These are phyloP conservation scores for Ridgeia piscesae DNA, from an alignment of 1,140 invertebrate species.

Conservation along the genomic window DNA sequence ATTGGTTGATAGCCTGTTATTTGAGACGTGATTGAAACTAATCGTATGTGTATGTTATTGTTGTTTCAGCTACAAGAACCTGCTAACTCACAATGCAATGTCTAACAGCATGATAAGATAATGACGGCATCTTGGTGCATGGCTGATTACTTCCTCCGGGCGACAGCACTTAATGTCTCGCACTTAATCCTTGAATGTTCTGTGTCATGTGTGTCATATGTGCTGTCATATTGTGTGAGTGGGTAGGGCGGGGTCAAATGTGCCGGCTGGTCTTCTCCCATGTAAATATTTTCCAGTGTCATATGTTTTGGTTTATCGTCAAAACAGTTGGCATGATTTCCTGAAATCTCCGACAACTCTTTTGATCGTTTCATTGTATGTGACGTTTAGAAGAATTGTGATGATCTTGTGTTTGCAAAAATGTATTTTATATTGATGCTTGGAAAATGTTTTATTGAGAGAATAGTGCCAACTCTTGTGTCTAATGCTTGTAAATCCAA, in stretches of 20 bases:
- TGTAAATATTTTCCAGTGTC: not conserved
- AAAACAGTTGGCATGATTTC: not conserved
- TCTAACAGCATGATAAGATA: not conserved
- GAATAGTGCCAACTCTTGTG: not conserved
- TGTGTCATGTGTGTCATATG: not conserved
- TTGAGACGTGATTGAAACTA: not conserved
- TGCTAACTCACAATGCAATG: slow-evolving; percentile 5
- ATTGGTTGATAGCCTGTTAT: not conserved
- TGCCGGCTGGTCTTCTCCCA: not conserved
- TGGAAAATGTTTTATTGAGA: not conserved
- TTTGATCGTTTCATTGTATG: not conserved
- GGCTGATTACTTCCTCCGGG: not conserved
- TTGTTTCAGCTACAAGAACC: not conserved
- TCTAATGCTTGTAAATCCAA: slow-evolving; percentile 6
- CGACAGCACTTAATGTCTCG: not conserved
- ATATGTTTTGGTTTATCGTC: not conserved
- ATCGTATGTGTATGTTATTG: not conserved
- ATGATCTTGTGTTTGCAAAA: not conserved
- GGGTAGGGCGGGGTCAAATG: not conserved
- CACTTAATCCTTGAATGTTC: not conserved
- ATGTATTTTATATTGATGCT: not conserved
- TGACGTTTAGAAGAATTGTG: not conserved
- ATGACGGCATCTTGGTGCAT: not conserved
- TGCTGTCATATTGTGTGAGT: not conserved
- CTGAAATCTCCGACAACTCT: not conserved